phyloP scores from a whole-genome alignment of 2,888 invertebrate genomes.

The Strigamia transsilvanica region DNA sequence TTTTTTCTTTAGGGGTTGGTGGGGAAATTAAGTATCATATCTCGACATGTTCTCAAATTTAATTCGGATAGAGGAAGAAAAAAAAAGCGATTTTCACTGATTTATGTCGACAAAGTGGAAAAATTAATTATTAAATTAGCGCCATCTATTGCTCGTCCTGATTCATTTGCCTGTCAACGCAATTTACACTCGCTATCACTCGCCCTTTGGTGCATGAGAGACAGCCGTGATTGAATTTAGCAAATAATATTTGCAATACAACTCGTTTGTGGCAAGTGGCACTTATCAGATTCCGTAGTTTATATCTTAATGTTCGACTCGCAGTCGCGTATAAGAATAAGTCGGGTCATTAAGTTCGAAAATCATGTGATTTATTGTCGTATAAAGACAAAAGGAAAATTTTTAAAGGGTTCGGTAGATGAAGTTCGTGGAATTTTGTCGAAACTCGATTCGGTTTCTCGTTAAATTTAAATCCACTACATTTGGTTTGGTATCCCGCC shows the following conservation, averaged over 20 bases:
- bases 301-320: no score
- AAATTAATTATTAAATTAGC: slow-evolving; percentile 49
- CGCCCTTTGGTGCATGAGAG: slow-evolving; percentile 31
- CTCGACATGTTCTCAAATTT: slow-evolving; percentile 22
- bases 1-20: not conserved
- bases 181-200: slow-evolving; percentile 40
- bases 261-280: not conserved
- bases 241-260: not conserved
- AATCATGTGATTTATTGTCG: no score
- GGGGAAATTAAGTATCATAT: slow-evolving; percentile 13
- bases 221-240: not conserved
- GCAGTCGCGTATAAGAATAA: no score
- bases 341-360: no score
- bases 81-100: slow-evolving; percentile 28
- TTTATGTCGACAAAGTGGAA: slow-evolving; percentile 49
- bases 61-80: not conserved
- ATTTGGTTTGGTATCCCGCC: no score
- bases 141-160: slow-evolving; percentile 40
- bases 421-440: no score
- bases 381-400: no score
- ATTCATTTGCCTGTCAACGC: slow-evolving; percentile 48
- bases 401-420: no score
- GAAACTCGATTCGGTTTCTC: no score
- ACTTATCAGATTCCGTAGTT: not conserved
- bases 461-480: no score